Evolutionary conservation across 2,113 vertebrate species (phyloP), one percentile per base, ranked within the genome.

Genomic region (Lagopus muta): DNA sequence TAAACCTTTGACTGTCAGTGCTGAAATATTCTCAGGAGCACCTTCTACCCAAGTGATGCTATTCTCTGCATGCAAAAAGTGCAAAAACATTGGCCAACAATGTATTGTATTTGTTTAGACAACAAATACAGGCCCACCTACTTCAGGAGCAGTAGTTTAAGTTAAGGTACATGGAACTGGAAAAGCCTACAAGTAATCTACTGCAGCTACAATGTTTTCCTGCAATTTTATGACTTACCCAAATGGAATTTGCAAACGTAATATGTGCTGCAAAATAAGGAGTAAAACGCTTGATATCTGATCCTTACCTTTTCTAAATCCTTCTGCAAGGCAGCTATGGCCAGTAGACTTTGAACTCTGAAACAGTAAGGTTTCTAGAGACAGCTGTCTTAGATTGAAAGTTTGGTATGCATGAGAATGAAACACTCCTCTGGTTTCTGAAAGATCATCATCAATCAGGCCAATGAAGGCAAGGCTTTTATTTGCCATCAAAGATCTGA

Each of bases 21-120:
- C n/a, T 88, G 55, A 73, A 85, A 18, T 75, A 75, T 47, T 94
- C 81, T 84, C 87, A 86, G 70, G 47, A 57, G 34, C 69, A 74
- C 38, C 47, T 77, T 82, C 52, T 64, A 15, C n/a, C 87, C 3
- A 0, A 50, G 66, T 62, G 67, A 57, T 1, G 0, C 77, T 87
- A 48, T 15, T 54, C 42, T 89, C 45, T 69, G 15, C 25, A 17
- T 74, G 55, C 12, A 91, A 43, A 91, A 43, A 91, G 32, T 27
- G 73, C 11, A 82, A 85, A 89, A 91, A 80, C 70, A 90, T n/a
- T 83, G 72, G 75, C 45, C 85, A 36, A 10, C 38, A 38, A 38
- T 38, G 38, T 38, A 38, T 38, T 38, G 38, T 38, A 38, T 38
- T 38, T 38, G 38, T 38, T 7, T 86, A 82, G 57, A 84, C 17